Base-by-base conservation (phyloP, 2,888 invertebrate species). In the Leptinotarsa peninsularis region DNA sequence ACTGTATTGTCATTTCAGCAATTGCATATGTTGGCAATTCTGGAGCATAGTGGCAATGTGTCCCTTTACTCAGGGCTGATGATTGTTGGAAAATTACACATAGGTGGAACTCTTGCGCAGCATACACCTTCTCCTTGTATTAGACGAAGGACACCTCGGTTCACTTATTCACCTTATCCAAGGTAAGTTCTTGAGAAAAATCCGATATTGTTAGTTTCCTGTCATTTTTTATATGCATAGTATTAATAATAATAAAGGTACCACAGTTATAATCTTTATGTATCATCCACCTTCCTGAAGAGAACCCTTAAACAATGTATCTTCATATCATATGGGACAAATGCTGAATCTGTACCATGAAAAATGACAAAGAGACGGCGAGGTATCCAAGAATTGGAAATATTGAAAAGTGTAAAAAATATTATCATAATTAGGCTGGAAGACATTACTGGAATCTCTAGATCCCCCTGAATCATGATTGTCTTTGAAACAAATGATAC, bases 51-150 rank as follows among this genome's bases (percentile, higher is more conserved):
- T 76, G 95, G 95, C 18, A 93, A 93, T 82, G 91, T 98, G 43
- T 91, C 93, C 54, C 89, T 98, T 72, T 97, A 97, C 87, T 96
- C 96, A 0, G 98, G 98, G 5, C 91, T 93, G 17, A 92, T 91
- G 73, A 91, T 93, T 81, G 94, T 98, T 67, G 96, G 96, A 1
- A 96, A 96, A 89, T 92, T 98, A 10, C 95, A 95, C 83, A 92
- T 95, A 15, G 92, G 93, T 0, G 94, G 94, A 0, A 91, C 93
- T 1, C 85, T 94, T n/a, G 91, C 93, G 1, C 89, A 89, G 78
- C 86, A 91, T 78, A 87, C 89, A 1, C 89, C 90, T 10, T 89
- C 89, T n/a, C 90, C 90, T 66, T 90, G 88, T 80, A 85, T 90
- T 66, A 84, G 89, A 58, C 83, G 89, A 43, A 88, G 86, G 78